Evolutionary conservation across 2,113 vertebrate genomes (phyloP).

Genomic region (Vidua chalybeata): DNA sequence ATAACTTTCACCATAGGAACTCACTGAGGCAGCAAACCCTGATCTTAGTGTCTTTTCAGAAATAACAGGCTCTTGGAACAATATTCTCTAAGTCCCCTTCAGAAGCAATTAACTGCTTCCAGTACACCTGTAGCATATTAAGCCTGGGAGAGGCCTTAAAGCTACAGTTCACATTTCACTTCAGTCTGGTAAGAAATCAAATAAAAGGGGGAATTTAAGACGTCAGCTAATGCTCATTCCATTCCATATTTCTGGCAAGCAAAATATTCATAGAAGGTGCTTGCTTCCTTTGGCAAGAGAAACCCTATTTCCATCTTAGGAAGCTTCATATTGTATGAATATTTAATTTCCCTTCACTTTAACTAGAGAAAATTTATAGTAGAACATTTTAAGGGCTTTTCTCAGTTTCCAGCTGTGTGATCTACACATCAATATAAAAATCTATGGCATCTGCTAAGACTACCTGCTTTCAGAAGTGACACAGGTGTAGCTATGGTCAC

Average conservation of each 20-base stretch:
- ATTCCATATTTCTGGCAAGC: conserved; percentile 71
- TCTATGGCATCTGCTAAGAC: neutral
- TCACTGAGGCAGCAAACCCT: conserved; percentile 67
- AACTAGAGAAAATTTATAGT: conserved; percentile 19
- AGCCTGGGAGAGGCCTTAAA: conserved; percentile 70
- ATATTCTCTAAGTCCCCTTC: conserved; percentile 66
- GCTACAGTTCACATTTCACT: conserved; percentile 76
- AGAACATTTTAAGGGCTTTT: conserved; percentile 26
- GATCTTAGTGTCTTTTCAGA: conserved; percentile 62
- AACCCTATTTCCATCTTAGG: conserved; percentile 60
- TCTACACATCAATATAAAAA: neutral
- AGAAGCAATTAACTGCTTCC: conserved; percentile 77
- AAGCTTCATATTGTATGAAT: conserved; percentile 62
- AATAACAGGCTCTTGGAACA: conserved; percentile 67
- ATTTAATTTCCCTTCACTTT: conserved; percentile 69
- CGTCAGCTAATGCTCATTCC: conserved; percentile 67
- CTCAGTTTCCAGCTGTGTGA: conserved; percentile 5
- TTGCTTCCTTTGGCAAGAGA: conserved; percentile 74
- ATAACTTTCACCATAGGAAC: conserved; percentile 73
- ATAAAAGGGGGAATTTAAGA: conserved; percentile 65
- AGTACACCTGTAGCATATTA: conserved; percentile 77
- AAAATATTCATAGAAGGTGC: conserved; percentile 63
- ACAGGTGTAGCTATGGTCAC: neutral
- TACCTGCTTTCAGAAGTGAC: neutral
- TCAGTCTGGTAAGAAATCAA: conserved; percentile 70